Evolutionary conservation across 92 coral and sea anemone genomes (phyloP), one percentile per base, ranked within the genome.

Genomic region (Virgularia gustaviana): DNA sequence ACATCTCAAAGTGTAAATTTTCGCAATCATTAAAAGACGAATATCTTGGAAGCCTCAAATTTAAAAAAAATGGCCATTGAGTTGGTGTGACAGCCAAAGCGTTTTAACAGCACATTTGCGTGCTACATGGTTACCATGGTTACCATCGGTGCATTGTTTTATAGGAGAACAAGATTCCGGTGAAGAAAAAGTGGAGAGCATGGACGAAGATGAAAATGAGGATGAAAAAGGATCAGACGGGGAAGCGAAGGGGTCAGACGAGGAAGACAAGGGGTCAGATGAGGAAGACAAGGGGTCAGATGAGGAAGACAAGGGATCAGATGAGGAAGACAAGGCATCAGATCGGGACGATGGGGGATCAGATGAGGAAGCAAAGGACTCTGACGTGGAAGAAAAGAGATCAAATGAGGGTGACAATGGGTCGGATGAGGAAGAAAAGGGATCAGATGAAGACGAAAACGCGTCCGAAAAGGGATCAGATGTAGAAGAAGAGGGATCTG

Each of bases 111-210:
- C n/a, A n/a, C n/a, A n/a, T n/a, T n/a, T n/a, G n/a, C n/a, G n/a
- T n/a, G n/a, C n/a, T n/a, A n/a, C n/a, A n/a, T n/a, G n/a, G n/a
- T n/a, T n/a, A n/a, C n/a, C n/a, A n/a, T n/a, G n/a, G n/a, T n/a
- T n/a, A n/a, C n/a, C n/a, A n/a, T n/a, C n/a, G n/a, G n/a, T n/a
- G n/a, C n/a, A n/a, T n/a, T n/a, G n/a, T n/a, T n/a, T n/a, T n/a
- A n/a, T 13, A 57, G 70, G 25, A 58, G 61, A 59, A 41, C 61
- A 36, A 6, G 81, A 49, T 15, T 53, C 58, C 12, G 56, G 65
- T 28, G 81, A 77, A 30, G 87, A 83, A 53, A 80, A 82, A 32
- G 73, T 63, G 11, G 23, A 60, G 71, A 81, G 66, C 55, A 81
- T 41, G n/a, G 77, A 85, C 34, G 66, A 84, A 49, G 72, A 65